A percentile compares a stretch with the other conserved stretches of the same genome.
Evolutionary conservation across 2,113 vertebrate genomes (phyloP).

Genomic region (Ochotona curzoniae): DNA sequence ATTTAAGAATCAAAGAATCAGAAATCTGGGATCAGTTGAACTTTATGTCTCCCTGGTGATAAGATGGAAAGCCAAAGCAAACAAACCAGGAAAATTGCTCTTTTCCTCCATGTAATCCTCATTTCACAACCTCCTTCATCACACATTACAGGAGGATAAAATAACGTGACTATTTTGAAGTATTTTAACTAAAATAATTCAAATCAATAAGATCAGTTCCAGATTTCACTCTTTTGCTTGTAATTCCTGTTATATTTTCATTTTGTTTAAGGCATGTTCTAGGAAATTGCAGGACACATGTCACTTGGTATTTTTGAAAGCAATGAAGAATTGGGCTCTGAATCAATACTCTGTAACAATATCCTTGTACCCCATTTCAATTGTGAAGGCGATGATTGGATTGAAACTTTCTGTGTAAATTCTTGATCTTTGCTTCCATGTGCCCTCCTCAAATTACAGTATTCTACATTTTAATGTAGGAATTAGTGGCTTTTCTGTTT

Average conservation of each 20-base stretch:
- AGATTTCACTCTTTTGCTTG: background rate
- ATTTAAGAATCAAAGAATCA: conserved; percentile 2
- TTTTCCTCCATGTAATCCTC: background rate
- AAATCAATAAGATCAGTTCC: background rate
- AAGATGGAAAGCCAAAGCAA: conserved; percentile 18
- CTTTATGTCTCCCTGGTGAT: background rate
- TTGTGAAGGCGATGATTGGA: background rate
- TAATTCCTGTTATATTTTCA: background rate
- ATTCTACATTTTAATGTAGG: background rate
- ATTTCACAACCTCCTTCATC: background rate
- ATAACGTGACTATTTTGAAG: conserved; percentile 20
- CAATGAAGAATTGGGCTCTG: background rate
- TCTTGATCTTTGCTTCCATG: background rate
- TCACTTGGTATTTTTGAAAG: background rate
- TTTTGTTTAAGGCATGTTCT: background rate
- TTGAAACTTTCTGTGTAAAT: background rate
- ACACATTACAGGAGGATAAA: background rate
- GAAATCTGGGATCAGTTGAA: background rate
- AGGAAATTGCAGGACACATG: background rate
- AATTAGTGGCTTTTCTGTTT: background rate
- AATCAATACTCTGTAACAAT: background rate
- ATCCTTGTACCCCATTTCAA: background rate
- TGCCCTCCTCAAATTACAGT: background rate
- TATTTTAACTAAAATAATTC: background rate
- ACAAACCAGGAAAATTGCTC: background rate